Evolutionary conservation across 2,113 vertebrate genomes (phyloP).

Genomic region (Strix aluco): DNA sequence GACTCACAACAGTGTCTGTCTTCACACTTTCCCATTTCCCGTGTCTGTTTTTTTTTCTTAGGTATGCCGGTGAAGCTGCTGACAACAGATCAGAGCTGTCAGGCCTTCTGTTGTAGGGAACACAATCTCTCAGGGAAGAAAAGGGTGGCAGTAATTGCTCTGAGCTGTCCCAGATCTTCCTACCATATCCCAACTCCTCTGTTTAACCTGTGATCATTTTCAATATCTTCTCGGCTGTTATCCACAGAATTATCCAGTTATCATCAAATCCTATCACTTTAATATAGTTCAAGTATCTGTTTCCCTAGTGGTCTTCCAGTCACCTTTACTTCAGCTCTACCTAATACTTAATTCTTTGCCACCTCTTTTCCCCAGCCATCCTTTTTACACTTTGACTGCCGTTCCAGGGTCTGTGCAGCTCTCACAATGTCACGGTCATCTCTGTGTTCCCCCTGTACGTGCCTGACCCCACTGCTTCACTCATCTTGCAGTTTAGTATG

Average conservation of each 20-base stretch:
- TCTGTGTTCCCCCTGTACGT: background rate
- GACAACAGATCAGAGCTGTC: background rate
- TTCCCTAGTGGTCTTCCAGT: background rate
- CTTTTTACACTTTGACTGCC: background rate
- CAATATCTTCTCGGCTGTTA: background rate
- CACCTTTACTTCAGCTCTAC: background rate
- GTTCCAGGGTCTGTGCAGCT: background rate
- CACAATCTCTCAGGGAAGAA: background rate
- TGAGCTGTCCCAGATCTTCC: background rate
- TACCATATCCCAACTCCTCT: background rate
- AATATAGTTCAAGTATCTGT: background rate
- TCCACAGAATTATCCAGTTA: background rate
- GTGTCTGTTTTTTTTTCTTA: background rate
- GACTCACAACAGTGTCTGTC: background rate
- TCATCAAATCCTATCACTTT: background rate
- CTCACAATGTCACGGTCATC: rapidly evolving
- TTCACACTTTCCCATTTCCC: background rate
- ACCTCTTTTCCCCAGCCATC: background rate
- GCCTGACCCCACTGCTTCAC: background rate
- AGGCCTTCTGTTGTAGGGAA: background rate
- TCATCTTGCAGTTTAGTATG: background rate
- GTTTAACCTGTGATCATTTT: background rate
- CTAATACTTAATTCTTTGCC: background rate
- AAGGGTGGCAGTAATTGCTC: background rate
- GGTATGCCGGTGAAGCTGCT: background rate